These are phyloP conservation scores for Planococcus citri DNA, from an alignment of 1,140 invertebrate genomes.

Conservation along the genomic window DNA sequence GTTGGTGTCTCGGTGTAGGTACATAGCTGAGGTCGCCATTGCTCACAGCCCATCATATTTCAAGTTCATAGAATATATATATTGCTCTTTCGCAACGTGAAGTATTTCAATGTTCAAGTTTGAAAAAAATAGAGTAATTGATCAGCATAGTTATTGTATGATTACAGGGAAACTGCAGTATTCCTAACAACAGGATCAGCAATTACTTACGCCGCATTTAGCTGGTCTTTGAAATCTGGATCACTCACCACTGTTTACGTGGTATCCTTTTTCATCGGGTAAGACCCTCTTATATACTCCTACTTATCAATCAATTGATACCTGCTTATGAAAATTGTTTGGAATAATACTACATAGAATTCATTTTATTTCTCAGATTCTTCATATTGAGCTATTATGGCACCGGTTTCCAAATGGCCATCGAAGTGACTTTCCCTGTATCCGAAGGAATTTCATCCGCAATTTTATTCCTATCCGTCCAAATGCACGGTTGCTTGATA, in stretches of 20 bases:
- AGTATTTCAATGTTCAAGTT: too few species aligned
- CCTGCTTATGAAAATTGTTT: too few species aligned
- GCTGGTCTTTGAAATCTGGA: not conserved
- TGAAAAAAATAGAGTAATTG: too few species aligned
- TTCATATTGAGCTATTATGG: not conserved
- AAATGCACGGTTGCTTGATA: not conserved
- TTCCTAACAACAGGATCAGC: not conserved
- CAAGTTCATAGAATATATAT: too few species aligned
- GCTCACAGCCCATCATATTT: too few species aligned
- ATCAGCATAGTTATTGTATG: too few species aligned
- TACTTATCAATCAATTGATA: too few species aligned
- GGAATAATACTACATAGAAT: not conserved
- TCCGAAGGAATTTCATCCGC: not conserved
- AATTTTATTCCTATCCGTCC: not conserved
- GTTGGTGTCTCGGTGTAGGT: too few species aligned
- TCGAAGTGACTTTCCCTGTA: not conserved
- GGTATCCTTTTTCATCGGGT: not conserved
- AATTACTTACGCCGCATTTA: not conserved
- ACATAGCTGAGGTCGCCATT: too few species aligned
- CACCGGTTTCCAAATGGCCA: not conserved
- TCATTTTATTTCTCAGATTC: not conserved
- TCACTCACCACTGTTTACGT: not conserved
- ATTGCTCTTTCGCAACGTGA: too few species aligned
- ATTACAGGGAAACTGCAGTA: not conserved
- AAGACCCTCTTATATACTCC: too few species aligned